Evolutionary conservation across 2,888 invertebrate genomes (phyloP), one percentile per base, ranked within the genome.

Genomic region (Stictocephala bisonia): DNA sequence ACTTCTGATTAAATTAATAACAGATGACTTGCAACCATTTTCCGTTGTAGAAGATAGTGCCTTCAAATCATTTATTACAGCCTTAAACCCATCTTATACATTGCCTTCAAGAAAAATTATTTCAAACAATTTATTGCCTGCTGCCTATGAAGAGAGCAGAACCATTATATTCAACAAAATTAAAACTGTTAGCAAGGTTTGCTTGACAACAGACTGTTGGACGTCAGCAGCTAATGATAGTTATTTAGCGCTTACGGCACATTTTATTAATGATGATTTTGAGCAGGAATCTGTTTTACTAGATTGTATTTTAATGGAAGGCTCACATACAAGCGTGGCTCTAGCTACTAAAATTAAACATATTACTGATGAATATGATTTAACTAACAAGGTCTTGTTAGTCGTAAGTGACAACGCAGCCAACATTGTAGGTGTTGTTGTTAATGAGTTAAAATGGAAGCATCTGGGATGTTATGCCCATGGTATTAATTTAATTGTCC

Each of bases 391-490:
- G 44, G 27, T 48, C 13, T 67, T 26, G n/a, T 20, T 67, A 7
- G 67, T 50, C 2, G 67, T 67, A 0, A 24, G 44, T 6, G 67
- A 67, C 50, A 67, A 67, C 18, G 67, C 67, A 6, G 1, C 67
- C 2, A 67, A 67, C 18, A 48, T 67, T 27, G 15, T 9, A 4
- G 13, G 7, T 11, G 35, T 48, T 2, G 29, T 67, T 9, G 13
- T 13, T 1, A 18, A 44, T 3, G 48, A 18, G 11, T 13, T 67
- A n/a, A 29, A 29, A 44, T 48, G 44, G 48, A 48, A 22, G 20
- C 29, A 68, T 11, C 50, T 44, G 18, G 44, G 24, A 13, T 50
- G 29, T 22, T 67, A 13, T 18, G 68, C 50, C 3, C 68, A 68
- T 20, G 50, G 26, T 2, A 13, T 68, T 11, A 68, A 68, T 26